Conservation (phyloP, 2,797 vertebrate genomes). For the Channallabes apus region DNA sequence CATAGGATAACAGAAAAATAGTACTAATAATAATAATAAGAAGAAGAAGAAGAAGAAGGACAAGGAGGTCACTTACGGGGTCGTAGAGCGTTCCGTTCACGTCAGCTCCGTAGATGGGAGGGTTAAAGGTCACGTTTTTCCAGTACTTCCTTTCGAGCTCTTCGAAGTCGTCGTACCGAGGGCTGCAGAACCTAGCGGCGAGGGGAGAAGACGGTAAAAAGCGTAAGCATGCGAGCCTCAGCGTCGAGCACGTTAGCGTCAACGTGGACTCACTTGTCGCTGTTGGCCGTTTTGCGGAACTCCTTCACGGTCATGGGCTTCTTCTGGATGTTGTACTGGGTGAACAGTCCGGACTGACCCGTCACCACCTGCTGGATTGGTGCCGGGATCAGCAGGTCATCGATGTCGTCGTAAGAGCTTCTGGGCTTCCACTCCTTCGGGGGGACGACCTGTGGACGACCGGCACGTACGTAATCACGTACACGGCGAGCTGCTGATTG, state of each 20-base stretch:
- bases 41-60: not conserved
- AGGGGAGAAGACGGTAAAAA: not conserved
- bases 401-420: constrained; percentile 87
- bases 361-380: constrained; percentile 97
- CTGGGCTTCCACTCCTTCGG: constrained; percentile 94
- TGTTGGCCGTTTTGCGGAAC: constrained; percentile 91
- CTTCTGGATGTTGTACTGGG: constrained; percentile 98
- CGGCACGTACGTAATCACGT: not conserved
- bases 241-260: not conserved
- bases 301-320: constrained; percentile 92
- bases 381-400: constrained; percentile 90
- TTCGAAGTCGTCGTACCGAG: constrained; percentile 92
- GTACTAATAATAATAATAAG: not conserved
- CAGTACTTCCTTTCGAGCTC: constrained; percentile 97
- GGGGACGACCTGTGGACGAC: constrained; percentile 81
- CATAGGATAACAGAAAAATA: too few relatives aligned
- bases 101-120: constrained; percentile 95
- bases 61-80: constrained; percentile 72
- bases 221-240: not conserved
- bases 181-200: constrained; percentile 84
- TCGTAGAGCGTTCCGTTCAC: constrained; percentile 93
- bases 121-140: constrained; percentile 96
- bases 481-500: too few relatives aligned
- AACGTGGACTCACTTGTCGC: constrained; percentile 81
- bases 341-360: constrained; percentile 94